phyloP scores from a whole-genome alignment of 37 sponge, comb jelly and placozoan genomes.

The Oopsacas minuta region DNA sequence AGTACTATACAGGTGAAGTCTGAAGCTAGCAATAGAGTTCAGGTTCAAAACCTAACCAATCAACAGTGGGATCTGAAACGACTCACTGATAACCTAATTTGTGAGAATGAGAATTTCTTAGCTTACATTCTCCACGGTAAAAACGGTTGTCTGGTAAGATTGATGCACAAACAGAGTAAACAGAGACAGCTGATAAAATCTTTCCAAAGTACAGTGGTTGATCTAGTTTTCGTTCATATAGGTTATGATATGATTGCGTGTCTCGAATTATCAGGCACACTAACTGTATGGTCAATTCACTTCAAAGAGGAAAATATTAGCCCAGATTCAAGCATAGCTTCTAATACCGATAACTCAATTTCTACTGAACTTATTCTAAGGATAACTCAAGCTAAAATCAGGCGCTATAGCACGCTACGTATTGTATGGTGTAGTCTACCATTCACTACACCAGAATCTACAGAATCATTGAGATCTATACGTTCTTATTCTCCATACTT shows the following conservation, averaged over 20 bases:
- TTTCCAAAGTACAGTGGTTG: constrained; percentile 45
- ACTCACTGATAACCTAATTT: background rate
- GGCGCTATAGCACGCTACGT: background rate
- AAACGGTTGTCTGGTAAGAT: constrained; percentile 61
- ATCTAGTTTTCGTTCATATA: constrained; percentile 54
- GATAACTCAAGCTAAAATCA: background rate
- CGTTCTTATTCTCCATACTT: background rate
- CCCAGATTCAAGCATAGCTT: background rate
- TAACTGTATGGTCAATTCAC: constrained; percentile 52
- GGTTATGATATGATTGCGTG: constrained; percentile 48
- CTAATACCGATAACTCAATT: background rate
- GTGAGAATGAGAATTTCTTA: background rate
- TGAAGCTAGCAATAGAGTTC: background rate
- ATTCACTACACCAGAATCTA: background rate
- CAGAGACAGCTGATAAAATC: constrained; percentile 56
- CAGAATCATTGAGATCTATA: background rate
- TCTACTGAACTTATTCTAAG: background rate
- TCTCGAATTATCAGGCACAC: constrained; percentile 62
- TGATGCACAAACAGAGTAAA: constrained; percentile 41
- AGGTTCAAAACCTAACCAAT: background rate
- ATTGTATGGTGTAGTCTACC: background rate
- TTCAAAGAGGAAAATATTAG: constrained; percentile 20
- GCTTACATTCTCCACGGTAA: background rate
- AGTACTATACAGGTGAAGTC: background rate
- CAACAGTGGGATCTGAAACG: constrained; percentile 13